Evolutionary conservation across 1,140 invertebrate genomes (phyloP), one percentile per base, ranked within the genome.

Genomic region (Drosophila baimaii): DNA sequence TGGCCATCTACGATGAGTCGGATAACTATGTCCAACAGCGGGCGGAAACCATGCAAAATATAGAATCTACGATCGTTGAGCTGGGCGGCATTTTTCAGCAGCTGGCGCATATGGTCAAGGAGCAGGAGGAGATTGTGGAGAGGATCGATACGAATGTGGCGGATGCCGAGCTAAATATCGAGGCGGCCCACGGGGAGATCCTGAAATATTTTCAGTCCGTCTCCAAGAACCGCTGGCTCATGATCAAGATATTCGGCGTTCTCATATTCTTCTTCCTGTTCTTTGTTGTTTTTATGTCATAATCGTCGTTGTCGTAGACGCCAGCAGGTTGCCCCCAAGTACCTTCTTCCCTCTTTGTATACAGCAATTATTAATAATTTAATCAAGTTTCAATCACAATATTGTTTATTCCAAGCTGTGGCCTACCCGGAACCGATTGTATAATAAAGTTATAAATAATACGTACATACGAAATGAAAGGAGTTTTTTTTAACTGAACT

Each of bases 221-320:
- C 19, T 97, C 98, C 12, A 98, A 97, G 44, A 99, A 99, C 93
- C 95, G 99, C 82, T 99, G 98, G 97, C 94, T 99, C 12, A 99
- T 99, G 98, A 97, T 99, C 81, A 99, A 99, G 95, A 96, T 99
- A 69, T 99, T 99, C 93, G 98, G 95, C 58, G 97, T 99, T 55
- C 93, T 99, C 27, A 98, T 99, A 94, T 96, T 99, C 91, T 99
- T 99, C 94, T 99, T 99, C 92, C 96, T 99, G 92, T 98, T 99
- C 92, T 99, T 99, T 94, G 96, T 99, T 92, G 95, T 99, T 81
- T 99, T 99, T 93, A 93, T 98, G 93, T 95, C 96, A 84, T 98
- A 95, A 91, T 91, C 64, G 52, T 8, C 7, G 79, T 62, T 62
- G 25, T 31, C 12, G 23, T 25, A 15, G 57, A 43, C 68, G 57